Conservation (phyloP, 2,888 invertebrate species). For the Cheiracanthium punctorium region DNA sequence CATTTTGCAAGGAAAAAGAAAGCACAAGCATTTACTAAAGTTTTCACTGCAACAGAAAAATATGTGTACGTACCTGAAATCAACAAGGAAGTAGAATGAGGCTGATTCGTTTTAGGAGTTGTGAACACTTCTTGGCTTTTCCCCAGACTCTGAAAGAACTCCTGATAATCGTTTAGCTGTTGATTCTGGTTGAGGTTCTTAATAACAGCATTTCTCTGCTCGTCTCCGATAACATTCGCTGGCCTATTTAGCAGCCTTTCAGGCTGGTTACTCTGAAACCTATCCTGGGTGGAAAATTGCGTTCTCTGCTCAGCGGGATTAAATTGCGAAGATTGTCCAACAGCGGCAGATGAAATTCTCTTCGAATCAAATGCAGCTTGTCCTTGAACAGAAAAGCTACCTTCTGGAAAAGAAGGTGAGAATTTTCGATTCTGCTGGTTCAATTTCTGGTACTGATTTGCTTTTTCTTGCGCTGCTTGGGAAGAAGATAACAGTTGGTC, state of each 20-base stretch:
- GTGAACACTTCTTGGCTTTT: neutral
- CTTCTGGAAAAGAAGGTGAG: neutral
- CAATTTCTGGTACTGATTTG: neutral
- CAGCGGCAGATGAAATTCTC: neutral
- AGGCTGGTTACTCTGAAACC: neutral
- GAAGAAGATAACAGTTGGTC: neutral
- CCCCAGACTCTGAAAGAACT: neutral
- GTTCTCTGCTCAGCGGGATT: neutral
- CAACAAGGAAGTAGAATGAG: neutral
- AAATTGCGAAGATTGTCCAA: neutral
- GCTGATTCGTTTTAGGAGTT: neutral
- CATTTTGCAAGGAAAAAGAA: too few relatives aligned
- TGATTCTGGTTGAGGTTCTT: too few relatives aligned
- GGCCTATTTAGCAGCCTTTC: neutral
- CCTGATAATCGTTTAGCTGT: neutral
- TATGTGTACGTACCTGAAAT: neutral
- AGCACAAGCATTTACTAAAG: too few relatives aligned
- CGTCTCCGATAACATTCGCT: neutral
- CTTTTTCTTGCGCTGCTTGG: neutral
- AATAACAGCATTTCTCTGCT: neutral
- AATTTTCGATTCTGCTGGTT: neutral
- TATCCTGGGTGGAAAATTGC: neutral
- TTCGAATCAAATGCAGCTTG: neutral
- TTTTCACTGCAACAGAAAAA: too few relatives aligned
- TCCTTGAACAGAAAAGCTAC: neutral